A percentile compares a stretch with the other conserved stretches of the same genome.
Evolutionary conservation across 2,113 vertebrate genomes (phyloP).

Genomic region (Phrynosoma platyrhinos): DNA sequence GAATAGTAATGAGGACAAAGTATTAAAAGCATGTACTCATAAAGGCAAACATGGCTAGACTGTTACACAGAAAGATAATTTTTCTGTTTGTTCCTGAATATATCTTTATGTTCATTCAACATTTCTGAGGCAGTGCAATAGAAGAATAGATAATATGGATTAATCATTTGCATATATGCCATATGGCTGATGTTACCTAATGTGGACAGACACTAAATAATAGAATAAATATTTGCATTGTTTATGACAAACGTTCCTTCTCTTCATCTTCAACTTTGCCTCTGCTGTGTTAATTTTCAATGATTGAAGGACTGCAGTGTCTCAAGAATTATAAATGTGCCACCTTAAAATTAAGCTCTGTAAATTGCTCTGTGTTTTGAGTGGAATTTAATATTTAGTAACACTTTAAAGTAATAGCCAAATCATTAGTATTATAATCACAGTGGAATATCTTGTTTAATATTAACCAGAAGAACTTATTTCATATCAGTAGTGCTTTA

Average conservation of each 20-base stretch:
- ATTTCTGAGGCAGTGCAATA: slow-evolving; percentile 69
- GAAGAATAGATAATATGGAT: slow-evolving; percentile 79
- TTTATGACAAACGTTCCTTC: slow-evolving; percentile 79
- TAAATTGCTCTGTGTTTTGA: slow-evolving; percentile 67
- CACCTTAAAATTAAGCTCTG: slow-evolving; percentile 66
- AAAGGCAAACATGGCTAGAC: slow-evolving; percentile 61
- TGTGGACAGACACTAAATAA: slow-evolving; percentile 81
- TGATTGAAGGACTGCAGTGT: slow-evolving; percentile 66
- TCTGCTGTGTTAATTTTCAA: slow-evolving; percentile 70
- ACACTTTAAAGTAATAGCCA: slow-evolving; percentile 73
- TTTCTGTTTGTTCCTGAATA: slow-evolving; percentile 59
- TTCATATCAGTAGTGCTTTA: slow-evolving; percentile 62
- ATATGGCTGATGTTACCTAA: slow-evolving; percentile 79
- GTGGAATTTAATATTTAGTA: slow-evolving; percentile 74
- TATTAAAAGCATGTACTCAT: slow-evolving; percentile 61
- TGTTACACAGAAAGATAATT: slow-evolving; percentile 60
- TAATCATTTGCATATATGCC: slow-evolving; percentile 83
- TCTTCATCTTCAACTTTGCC: slow-evolving; percentile 66
- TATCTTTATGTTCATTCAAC: slow-evolving; percentile 74
- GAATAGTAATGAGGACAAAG: slow-evolving; percentile 74
- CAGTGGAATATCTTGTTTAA: slow-evolving; percentile 65
- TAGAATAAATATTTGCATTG: slow-evolving; percentile 84
- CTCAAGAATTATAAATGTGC: slow-evolving; percentile 70
- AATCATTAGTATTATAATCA: slow-evolving; percentile 70
- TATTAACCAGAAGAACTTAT: slow-evolving; percentile 68